Percentiles rank a stretch among this genome's conserved stretches.
Conservation (phyloP, 2,888 invertebrate species). For the Limenitis camilla region DNA sequence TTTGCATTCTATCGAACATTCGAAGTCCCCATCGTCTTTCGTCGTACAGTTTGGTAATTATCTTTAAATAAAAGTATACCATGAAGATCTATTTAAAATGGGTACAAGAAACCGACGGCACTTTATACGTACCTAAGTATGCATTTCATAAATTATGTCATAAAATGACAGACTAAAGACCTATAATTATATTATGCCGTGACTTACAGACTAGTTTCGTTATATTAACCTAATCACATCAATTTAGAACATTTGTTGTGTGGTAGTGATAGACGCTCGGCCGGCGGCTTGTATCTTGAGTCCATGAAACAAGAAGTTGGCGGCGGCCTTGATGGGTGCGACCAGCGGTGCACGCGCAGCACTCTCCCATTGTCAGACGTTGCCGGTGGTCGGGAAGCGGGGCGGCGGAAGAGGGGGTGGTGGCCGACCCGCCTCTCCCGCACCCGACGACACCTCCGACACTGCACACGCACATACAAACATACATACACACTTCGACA, state of each 20-base stretch:
- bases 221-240: slow-evolving; percentile 69
- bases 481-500: neutral
- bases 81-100: slow-evolving; percentile 59
- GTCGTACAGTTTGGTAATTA: slow-evolving; percentile 27
- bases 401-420: slow-evolving; percentile 89
- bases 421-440: slow-evolving; percentile 81
- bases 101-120: slow-evolving; percentile 63
- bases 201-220: slow-evolving; percentile 64
- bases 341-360: slow-evolving; percentile 76
- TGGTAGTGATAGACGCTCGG: slow-evolving; percentile 65
- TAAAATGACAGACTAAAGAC: slow-evolving; percentile 69
- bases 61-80: slow-evolving; percentile 36
- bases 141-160: slow-evolving; percentile 63
- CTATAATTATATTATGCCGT: slow-evolving; percentile 65
- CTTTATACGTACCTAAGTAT: slow-evolving; percentile 59
- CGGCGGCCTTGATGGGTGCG: slow-evolving; percentile 79
- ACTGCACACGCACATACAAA: slow-evolving; percentile 70
- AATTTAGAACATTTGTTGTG: slow-evolving; percentile 75
- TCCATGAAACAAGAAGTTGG: slow-evolving; percentile 79
- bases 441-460: slow-evolving; percentile 89
- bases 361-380: slow-evolving; percentile 86
- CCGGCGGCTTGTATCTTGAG: slow-evolving; percentile 70
- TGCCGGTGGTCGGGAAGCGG: slow-evolving; percentile 82
- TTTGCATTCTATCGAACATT: slow-evolving; percentile 15
- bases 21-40: slow-evolving; percentile 20